Base-by-base conservation (phyloP, 2,888 invertebrate genomes). In the Aethes cnicana region DNA sequence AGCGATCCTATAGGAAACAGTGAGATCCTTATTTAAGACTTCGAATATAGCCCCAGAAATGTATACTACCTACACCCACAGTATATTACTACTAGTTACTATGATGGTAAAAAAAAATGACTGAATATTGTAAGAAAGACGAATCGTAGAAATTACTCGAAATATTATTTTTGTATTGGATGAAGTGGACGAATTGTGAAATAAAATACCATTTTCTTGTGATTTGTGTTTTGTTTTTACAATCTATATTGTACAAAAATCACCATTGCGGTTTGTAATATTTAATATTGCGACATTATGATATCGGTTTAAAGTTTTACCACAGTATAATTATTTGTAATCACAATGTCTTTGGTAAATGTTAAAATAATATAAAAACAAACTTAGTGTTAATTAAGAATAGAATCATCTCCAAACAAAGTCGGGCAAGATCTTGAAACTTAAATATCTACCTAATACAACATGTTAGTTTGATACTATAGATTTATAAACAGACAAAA, bases 311-410 rank as follows among this genome's bases (percentile, higher is more conserved):
- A n/a, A n/a, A n/a, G n/a, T n/a, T n/a, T n/a, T n/a, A n/a, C n/a
- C n/a, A n/a, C n/a, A n/a, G n/a, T n/a, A n/a, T n/a, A 16, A 26
- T 21, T 14, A 18, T 18, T 9, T 14, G n/a, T n/a, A n/a, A n/a
- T 37, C 11, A 52, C 46, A 52, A 32, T 39, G 39, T 16, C 46
- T 52, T 52, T 52, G 52, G 52, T 52, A 36, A 36, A 25, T 32
- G 17, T 32, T 12, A 18, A 23, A 23, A 9, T 6, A 28, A 20
- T 25, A 7, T 25, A 12, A 39, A 33, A 17, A 52, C 14, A 52
- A 32, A 5, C 3, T 23, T 30, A 37, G 20, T 17, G 26, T 37
- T 25, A 35, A n/a, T 17, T 30, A 43, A 49, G 30, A 32, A 21
- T 2, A 41, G 21, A 46, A 14, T 44, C 25, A 39, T 25, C 11